Base-by-base conservation (phyloP, 2,113 vertebrate genomes). In the Platycercus adscitus region DNA sequence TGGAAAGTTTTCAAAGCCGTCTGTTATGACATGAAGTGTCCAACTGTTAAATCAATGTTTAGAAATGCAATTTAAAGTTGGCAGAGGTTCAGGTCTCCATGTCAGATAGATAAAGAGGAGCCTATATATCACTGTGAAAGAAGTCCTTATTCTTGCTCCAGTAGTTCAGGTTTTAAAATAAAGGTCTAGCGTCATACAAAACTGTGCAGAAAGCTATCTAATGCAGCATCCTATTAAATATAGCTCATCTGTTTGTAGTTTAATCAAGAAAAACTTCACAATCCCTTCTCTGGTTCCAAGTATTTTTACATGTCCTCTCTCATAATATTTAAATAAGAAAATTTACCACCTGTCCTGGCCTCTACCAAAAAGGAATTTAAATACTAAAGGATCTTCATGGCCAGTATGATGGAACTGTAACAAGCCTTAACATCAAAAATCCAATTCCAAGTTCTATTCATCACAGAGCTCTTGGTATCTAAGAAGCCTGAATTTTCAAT, bases 11-110 rank as follows among this genome's bases (percentile, higher is more conserved):
- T 97, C 77, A 50, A 53, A 95, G 86, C 70, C 63, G 91, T 97
- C 70, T 98, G 94, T 97, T 98, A 95, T 97, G 97, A 97, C 97
- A 96, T 39, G 82, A 70, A 72, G 61, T 92, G 91, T 97, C 95
- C 60, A 31, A 46, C 90, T 95, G 66, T 94, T 97, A 96, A 96
- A 96, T 91, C 96, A 97, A 93, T 98, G 94, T 98, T 98, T 98
- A 97, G 95, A 98, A 97, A 92, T 63, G 50, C 77, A 98, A 95
- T 97, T 97, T 97, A 96, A 86, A 97, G 88, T 95, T 97, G 97
- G 93, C 95, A 96, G 70, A 52, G 83, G 86, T 96, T 97, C 96
- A 96, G 75, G 94, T 89, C 88, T 81, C 82, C n/a, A 49, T 95
- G 96, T 97, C 97, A 97, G 87, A 95, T 56, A 96, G 91, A 96